Evolutionary conservation across 30 jellyfish, hydroid and myxozoan species (phyloP).

Genomic region (Hydra vulgaris): DNA sequence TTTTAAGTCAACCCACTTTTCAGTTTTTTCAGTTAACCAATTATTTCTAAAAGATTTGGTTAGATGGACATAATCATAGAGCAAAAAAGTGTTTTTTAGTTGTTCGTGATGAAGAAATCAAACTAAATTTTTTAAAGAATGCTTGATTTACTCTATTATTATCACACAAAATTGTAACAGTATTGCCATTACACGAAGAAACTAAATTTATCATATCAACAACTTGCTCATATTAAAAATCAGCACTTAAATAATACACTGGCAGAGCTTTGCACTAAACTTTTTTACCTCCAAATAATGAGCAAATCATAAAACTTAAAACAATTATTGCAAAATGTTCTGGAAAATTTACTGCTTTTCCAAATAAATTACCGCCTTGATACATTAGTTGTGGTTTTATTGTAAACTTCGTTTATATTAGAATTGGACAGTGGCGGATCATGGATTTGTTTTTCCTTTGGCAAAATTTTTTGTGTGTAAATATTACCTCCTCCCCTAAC

Average conservation of each 20-base stretch:
- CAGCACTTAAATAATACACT: neutral
- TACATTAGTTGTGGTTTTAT: neutral
- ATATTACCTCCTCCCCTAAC: no score
- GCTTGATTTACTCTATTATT: neutral
- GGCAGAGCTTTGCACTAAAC: neutral
- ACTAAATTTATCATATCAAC: neutral
- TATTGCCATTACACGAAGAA: neutral
- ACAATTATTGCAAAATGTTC: neutral
- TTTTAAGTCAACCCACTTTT: no score
- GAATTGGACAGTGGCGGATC: no score
- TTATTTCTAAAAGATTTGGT: neutral
- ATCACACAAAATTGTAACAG: neutral
- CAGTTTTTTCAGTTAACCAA: neutral
- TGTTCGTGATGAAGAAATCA: neutral
- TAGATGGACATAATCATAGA: neutral
- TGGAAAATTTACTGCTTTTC: constrained; percentile 3
- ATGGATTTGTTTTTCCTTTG: no score
- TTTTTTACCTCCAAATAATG: neutral
- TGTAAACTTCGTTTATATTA: neutral
- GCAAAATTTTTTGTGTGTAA: no score
- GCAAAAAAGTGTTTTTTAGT: neutral
- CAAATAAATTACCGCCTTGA: constrained; percentile 3
- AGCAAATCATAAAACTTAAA: neutral
- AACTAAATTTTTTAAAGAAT: neutral
- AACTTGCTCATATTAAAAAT: neutral